A percentile compares a stretch with the other conserved stretches of the same genome.
These are phyloP conservation scores for Rhadina sibilatrix DNA, from an alignment of 2,113 vertebrate species.

Conservation along the genomic window DNA sequence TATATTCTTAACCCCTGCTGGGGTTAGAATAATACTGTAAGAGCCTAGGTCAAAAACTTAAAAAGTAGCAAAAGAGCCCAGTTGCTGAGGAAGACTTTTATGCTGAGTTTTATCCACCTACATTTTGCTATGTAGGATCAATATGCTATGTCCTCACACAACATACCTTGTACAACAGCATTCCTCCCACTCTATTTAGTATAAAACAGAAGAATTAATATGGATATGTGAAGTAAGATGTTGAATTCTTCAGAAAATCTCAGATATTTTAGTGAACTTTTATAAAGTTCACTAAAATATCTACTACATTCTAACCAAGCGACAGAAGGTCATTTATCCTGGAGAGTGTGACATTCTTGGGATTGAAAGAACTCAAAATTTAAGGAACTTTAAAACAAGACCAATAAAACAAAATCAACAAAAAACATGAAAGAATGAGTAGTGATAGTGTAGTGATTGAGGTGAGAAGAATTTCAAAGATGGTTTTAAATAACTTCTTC, in stretches of 20 bases:
- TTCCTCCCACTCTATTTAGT: background rate
- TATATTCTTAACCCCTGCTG: background rate
- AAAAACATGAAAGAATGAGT: background rate
- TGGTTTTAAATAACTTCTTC: background rate
- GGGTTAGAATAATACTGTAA: background rate
- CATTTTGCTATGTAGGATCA: background rate
- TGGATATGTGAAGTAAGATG: background rate
- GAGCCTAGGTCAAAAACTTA: background rate
- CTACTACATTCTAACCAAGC: background rate
- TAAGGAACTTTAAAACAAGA: background rate
- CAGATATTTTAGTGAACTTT: background rate
- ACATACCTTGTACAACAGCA: background rate
- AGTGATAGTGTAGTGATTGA: background rate
- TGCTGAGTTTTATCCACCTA: background rate
- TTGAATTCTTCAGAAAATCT: background rate
- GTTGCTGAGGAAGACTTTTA: background rate
- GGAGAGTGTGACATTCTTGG: background rate
- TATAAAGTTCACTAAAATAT: background rate
- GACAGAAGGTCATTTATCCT: background rate
- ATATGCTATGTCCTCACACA: accelerated
- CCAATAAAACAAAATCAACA: background rate
- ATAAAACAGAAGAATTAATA: background rate
- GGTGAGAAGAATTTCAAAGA: background rate
- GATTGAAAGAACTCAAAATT: background rate
- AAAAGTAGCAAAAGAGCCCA: background rate